Evolutionary conservation across 2,888 invertebrate genomes (phyloP), one percentile per base, ranked within the genome.

Genomic region (Pilophorus perplexus): DNA sequence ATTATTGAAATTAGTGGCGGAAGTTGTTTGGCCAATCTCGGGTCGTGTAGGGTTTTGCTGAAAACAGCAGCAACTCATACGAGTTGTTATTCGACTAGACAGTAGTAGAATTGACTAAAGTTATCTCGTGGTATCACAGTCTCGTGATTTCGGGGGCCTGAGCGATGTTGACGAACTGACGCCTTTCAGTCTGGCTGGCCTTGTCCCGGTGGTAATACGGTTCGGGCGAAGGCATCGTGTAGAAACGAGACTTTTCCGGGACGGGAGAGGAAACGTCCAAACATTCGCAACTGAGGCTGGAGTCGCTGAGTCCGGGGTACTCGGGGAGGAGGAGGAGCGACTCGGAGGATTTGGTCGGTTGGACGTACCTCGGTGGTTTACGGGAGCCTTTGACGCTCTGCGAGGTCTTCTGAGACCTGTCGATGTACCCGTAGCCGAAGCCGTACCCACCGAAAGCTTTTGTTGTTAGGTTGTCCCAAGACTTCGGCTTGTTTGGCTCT

Each of bases 401-500:
- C 38, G 59, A 46, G 23, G 66, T 48, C 40, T 66, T 67, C 44
- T 40, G 69, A 23, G 67, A 69, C 48, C 70, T 67, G 22, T 72
- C 72, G 3, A 70, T 67, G 64, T 72, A 91, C 5, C 90, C 91
- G 74, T 90, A 92, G 1, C 91, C 91, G 73, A 90, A 91, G 2
- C 90, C 90, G 71, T 92, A 91, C 0, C 90, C 91, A 0, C 90
- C 90, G 71, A 89, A 87, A 0, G 88, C 87, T 78, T 90, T 91
- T 1, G 90, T 90, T 0, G 91, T 88, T 64, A 93, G 79, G 77
- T 92, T 92, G 75, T 92, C 92, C 91, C 92, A 92, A 0, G 91
- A 92, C 76, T 92, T 92, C 0, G 92, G 92, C 74, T 92, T 93
- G 44, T 79, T 79, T 14, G 70, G 66, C 22, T 72, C 70, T 55